phyloP scores from a whole-genome alignment of 2,888 invertebrate genomes.

The Pseudococcus longispinus region DNA sequence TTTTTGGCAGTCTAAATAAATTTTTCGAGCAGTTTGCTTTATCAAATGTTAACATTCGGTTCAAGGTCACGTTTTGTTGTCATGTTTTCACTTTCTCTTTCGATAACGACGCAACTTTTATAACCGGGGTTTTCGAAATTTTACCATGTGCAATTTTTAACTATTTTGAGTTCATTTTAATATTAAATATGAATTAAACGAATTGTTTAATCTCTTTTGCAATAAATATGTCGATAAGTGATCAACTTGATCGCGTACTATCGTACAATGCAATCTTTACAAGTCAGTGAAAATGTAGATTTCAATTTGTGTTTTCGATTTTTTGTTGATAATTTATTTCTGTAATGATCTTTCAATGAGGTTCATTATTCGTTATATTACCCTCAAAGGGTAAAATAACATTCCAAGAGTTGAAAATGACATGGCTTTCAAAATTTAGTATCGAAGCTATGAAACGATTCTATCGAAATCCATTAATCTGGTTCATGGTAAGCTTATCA shows the following conservation, averaged over 20 bases:
- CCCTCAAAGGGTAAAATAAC: not conserved
- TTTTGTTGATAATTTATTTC: too few relatives aligned
- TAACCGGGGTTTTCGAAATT: conserved; percentile 44
- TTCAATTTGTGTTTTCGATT: not conserved
- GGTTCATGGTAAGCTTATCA: conserved; percentile 1
- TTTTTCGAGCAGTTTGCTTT: conserved; percentile 6
- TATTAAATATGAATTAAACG: not conserved
- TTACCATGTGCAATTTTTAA: conserved; percentile 33
- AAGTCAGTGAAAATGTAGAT: not conserved
- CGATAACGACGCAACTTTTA: conserved; percentile 33
- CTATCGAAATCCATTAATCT: not conserved
- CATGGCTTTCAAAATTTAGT: not conserved
- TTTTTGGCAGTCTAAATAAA: not conserved
- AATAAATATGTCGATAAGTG: not conserved
- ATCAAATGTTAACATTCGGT: conserved; percentile 1
- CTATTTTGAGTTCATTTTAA: not conserved
- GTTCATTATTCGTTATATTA: not conserved
- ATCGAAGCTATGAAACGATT: not conserved
- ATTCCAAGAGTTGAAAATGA: not conserved
- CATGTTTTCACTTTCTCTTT: conserved; percentile 30
- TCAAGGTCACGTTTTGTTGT: conserved; percentile 34
- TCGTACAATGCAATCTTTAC: not conserved
- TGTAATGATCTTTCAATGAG: not conserved
- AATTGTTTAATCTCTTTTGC: not conserved
- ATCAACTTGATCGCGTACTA: not conserved